Conservation (phyloP, 2,888 invertebrate genomes). For the Sicus ferrugineus region DNA sequence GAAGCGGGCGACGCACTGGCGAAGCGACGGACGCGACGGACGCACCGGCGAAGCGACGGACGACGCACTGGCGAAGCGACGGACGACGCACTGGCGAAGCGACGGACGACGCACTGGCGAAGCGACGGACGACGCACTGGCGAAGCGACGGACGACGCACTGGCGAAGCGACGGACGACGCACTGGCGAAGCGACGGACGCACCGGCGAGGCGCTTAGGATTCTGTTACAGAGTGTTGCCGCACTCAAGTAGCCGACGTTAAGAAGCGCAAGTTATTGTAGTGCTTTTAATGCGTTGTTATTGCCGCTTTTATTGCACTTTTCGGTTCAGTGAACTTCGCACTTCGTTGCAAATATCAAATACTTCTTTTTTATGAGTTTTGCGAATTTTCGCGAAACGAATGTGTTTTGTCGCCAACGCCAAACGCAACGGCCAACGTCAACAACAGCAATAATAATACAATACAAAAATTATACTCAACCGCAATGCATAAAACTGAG, state of each 20-base stretch:
- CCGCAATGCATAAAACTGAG: not conserved
- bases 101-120: not conserved
- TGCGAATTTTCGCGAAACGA: slow-evolving; percentile 1
- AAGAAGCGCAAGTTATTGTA: not conserved
- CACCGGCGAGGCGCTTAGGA: too few relatives aligned
- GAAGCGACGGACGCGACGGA: not conserved
- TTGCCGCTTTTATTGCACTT: not conserved
- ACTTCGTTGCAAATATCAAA: not conserved
- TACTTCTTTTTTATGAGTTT: not conserved
- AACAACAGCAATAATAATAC: not conserved
- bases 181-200: not conserved
- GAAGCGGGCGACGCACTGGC: too few relatives aligned
- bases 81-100: not conserved
- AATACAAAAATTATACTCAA: not conserved
- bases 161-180: not conserved
- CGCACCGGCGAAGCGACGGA: not conserved
- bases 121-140: not conserved
- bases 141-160: not conserved
- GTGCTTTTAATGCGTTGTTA: not conserved
- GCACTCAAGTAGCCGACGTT: not conserved
- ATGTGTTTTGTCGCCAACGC: not conserved
- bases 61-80: not conserved
- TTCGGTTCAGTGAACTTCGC: not conserved
- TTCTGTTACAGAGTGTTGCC: not conserved
- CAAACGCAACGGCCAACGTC: not conserved